Base-by-base conservation (phyloP, 2,888 invertebrate genomes). In the Clusia tigrina region DNA sequence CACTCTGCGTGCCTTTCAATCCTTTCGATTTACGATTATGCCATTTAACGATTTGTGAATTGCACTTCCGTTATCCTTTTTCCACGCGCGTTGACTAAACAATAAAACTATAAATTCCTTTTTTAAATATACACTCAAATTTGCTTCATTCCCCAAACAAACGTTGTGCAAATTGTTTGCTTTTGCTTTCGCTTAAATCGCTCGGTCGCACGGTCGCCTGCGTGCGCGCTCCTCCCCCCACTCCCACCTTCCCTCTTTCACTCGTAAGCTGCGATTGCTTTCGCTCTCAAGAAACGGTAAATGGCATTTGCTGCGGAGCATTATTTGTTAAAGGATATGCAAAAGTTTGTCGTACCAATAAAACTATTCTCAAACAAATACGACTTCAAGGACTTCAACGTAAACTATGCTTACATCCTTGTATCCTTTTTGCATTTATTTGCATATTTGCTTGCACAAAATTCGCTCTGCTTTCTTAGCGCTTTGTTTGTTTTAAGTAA, bases 41-140 rank as follows among this genome's bases (percentile, higher is more conserved):
- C 67, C 64, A 65, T 71, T 67, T 76, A 79, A 79, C 80, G 78
- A 79, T 77, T 80, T 78, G 78, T 74, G 76, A 80, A 79, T 79
- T 74, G 76, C 74, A 76, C 76, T 75, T 77, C 74, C 55, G 54
- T 18, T 46, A 37, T 17, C 32, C 22, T 48, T 26, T 12, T 42
- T n/a, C 24, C n/a, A 20, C 20, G 26, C 26, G 20, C 18, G 60
- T 53, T 66, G 57, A 71, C 69, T 71, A 73, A 77, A 77, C 76
- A 77, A 77, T 66, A 68, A 69, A 77, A 76, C 76, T 73, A 74
- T 77, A 78, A 78, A 78, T 78, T n/a, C n/a, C n/a, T n/a, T n/a
- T 78, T 73, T 69, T 59, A 68, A 74, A 72, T 71, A 69, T 69
- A 61, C n/a, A n/a, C 63, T 60, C 65, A 61, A 64, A n/a, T 64